Conservation (phyloP, 2,888 invertebrate species). For the Drosophila paramelanica region DNA sequence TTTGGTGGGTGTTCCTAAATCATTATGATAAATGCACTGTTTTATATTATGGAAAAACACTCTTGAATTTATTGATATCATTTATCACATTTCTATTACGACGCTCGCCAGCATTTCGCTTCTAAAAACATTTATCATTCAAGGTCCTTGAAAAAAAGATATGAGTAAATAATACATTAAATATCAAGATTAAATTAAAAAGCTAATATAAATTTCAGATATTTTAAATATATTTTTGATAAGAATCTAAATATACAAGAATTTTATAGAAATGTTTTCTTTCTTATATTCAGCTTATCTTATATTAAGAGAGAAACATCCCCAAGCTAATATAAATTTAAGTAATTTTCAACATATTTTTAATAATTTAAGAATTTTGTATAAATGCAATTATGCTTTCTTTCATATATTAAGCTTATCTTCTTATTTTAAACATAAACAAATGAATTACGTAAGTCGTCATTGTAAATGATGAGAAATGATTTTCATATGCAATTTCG, state of each 20-base stretch:
- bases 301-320: too few species aligned
- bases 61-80: constrained; percentile 31
- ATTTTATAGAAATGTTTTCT: too few species aligned
- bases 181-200: not conserved
- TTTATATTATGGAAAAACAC: constrained; percentile 1
- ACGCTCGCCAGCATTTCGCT: not conserved
- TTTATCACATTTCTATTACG: constrained; percentile 21
- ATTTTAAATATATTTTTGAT: too few species aligned
- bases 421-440: too few species aligned
- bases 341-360: too few species aligned
- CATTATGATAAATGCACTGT: constrained; percentile 25
- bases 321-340: too few species aligned
- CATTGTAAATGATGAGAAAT: not conserved
- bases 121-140: constrained; percentile 24
- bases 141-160: not conserved
- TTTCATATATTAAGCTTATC: too few species aligned
- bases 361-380: too few species aligned
- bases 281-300: too few species aligned
- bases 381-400: too few species aligned
- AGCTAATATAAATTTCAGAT: too few species aligned
- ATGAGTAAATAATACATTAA: not conserved
- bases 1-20: constrained; percentile 18
- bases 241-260: too few species aligned
- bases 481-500: not conserved
- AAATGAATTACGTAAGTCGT: not conserved